Evolutionary conservation across 1,140 invertebrate species (phyloP).

Genomic region (Zaprionus camerounensis): DNA sequence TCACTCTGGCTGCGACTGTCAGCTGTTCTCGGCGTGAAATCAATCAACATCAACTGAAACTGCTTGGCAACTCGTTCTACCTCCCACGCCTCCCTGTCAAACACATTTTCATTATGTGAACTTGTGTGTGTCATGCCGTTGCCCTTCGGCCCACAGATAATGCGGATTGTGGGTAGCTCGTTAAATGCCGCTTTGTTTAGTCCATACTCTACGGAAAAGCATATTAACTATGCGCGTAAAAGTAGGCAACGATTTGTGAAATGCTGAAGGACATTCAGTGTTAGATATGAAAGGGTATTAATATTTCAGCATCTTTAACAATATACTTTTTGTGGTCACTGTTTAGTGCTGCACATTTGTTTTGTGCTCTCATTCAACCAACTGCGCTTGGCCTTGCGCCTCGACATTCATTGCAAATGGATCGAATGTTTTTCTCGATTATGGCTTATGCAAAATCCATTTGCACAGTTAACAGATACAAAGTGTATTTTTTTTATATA

Average conservation of each 20-base stretch:
- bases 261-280: not conserved
- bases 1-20: slow-evolving; percentile 41
- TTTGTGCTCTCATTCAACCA: not conserved
- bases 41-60: slow-evolving; percentile 65
- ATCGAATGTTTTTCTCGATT: not conserved
- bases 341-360: not conserved
- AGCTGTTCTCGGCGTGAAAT: slow-evolving; percentile 60
- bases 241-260: not conserved
- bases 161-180: slow-evolving; percentile 25
- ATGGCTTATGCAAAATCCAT: slow-evolving; percentile 71
- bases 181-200: slow-evolving; percentile 45
- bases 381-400: not conserved
- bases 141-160: slow-evolving; percentile 16
- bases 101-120: slow-evolving; percentile 67
- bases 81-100: slow-evolving; percentile 9
- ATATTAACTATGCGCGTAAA: not conserved
- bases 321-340: not conserved
- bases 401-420: not conserved
- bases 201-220: not conserved
- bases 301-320: not conserved
- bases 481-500: not conserved
- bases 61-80: slow-evolving; percentile 29
- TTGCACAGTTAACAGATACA: slow-evolving; percentile 27
- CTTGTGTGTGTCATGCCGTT: slow-evolving; percentile 19
- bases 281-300: not conserved